Conservation (phyloP, 2,113 vertebrate species). For the Erinaceus europaeus region DNA sequence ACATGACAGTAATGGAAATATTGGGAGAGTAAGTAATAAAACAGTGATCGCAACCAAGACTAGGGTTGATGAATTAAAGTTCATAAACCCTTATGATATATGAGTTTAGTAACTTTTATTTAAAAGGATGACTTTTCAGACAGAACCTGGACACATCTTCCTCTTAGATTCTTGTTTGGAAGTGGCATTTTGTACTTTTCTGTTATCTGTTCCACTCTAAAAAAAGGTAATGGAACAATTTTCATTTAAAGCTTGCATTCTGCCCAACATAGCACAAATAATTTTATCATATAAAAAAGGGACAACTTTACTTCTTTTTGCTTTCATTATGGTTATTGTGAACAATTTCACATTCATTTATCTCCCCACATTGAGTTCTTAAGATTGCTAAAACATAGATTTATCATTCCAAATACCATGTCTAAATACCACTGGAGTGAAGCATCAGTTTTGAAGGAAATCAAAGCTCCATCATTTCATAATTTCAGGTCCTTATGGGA, state of each 20-base stretch:
- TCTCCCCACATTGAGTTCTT: slow-evolving; percentile 11
- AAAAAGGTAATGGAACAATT: neutral
- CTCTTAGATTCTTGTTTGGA: neutral
- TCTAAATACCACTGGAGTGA: slow-evolving; percentile 61
- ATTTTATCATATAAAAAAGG: neutral
- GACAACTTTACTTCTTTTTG: neutral
- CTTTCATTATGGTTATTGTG: neutral
- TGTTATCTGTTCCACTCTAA: neutral
- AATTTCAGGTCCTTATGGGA: slow-evolving; percentile 42
- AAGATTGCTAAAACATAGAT: slow-evolving; percentile 36
- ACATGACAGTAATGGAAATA: neutral
- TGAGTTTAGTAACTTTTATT: neutral
- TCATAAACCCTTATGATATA: neutral
- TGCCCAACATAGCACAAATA: neutral
- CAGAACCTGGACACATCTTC: neutral
- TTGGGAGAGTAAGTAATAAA: neutral
- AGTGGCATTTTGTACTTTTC: neutral
- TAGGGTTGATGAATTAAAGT: neutral
- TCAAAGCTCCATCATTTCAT: slow-evolving; percentile 28
- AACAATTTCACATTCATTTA: slow-evolving; percentile 8
- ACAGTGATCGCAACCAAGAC: neutral
- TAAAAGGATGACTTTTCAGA: neutral
- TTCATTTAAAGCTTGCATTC: neutral
- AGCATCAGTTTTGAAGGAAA: slow-evolving; percentile 57
- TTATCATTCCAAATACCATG: slow-evolving; percentile 63